Percentiles rank a stretch among this genome's conserved stretches.
Evolutionary conservation across 2,797 vertebrate genomes (phyloP).

Genomic region (Chloroceryle amazona): DNA sequence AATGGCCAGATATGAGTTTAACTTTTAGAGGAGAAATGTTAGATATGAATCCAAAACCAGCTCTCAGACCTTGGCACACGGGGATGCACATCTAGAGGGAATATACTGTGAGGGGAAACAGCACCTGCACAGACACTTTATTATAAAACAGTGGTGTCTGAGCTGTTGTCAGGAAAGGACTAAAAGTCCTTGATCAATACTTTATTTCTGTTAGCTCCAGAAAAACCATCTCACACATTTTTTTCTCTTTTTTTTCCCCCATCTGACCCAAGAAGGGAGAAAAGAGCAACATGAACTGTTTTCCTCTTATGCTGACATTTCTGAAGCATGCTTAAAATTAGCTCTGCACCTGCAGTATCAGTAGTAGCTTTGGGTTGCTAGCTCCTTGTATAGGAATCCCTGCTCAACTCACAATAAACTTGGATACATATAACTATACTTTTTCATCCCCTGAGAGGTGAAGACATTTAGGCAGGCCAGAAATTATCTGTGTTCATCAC

Average conservation of each 20-base stretch:
- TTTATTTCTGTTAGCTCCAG: background rate
- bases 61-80: background rate
- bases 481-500: background rate
- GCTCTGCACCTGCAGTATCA: constrained; percentile 7
- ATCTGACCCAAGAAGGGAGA: accelerated
- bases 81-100: background rate
- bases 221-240: background rate
- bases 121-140: background rate
- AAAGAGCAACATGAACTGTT: background rate
- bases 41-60: background rate
- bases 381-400: background rate
- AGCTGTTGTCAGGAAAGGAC: background rate
- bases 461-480: background rate
- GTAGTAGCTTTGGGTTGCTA: background rate
- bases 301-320: background rate
- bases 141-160: background rate
- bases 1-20: background rate
- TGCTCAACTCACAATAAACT: background rate
- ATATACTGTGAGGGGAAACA: background rate
- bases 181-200: background rate
- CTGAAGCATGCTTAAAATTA: constrained; percentile 11
- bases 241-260: accelerated
- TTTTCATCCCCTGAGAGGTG: background rate
- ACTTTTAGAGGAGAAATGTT: background rate
- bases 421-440: background rate